Base-by-base conservation (phyloP, 2,797 vertebrate genomes). In the Pangasius macronema region DNA sequence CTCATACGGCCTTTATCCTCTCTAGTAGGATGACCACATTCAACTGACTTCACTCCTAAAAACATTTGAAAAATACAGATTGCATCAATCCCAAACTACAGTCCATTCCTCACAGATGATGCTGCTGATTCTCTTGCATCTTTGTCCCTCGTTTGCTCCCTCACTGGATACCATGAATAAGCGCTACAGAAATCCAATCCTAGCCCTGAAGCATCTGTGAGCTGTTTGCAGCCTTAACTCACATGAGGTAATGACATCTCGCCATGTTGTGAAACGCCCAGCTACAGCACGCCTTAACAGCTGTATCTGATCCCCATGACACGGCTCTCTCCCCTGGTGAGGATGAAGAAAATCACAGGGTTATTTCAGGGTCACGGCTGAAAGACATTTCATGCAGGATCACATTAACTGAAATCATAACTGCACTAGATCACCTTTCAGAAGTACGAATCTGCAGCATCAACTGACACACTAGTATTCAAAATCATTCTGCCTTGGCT, bases 171-270 rank as follows among this genome's bases (percentile, higher is more conserved):
- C 83, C 80, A 84, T 77, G 82, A 83, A 84, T 76, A 53, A 82
- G 39, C 8, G 65, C 36, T n/a, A 84, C 39, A 89, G 73, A 80
- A 88, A 87, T 67, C 36, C 46, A 87, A 72, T 57, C 83, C 14
- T 80, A 63, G 53, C 80, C 75, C 81, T 70, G 16, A 39, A 87
- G 77, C 84, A 77, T 87, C 83, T 89, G 86, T 72, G 36, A 85
- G 59, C 79, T 36, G 61, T 55, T 55, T 72, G 59, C 79, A 82
- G 61, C 72, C 46, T 83, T 77, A 83, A 87, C 83, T 77, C 79
- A 77, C 79, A 85, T 85, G 83, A 89, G 88, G 87, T 88, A 88
- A 88, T 88, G 87, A 82, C 83, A 88, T 88, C 77, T 85, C 39
- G 11, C 61, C 39, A 14, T 72, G 83, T 79, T 87, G 73, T 88